phyloP scores from a whole-genome alignment of 2,888 invertebrate genomes.

The Cremastinae sp. region DNA sequence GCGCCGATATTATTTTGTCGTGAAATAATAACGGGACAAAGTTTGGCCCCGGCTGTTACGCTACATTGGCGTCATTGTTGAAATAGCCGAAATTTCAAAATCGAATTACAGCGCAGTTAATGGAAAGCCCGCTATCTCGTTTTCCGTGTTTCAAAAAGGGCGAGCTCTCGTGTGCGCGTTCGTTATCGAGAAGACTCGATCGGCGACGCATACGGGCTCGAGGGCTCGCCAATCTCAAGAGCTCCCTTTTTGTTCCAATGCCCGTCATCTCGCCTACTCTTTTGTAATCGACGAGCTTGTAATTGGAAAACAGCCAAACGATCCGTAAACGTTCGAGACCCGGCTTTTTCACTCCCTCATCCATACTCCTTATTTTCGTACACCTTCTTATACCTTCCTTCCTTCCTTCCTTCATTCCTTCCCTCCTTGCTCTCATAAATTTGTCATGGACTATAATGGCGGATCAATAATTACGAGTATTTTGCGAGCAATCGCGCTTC shows the following conservation, averaged over 20 bases:
- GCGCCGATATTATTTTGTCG: not conserved
- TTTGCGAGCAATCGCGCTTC: slow-evolving; percentile 22
- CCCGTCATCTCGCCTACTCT: slow-evolving; percentile 40
- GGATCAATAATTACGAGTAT: slow-evolving; percentile 23
- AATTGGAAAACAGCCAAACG: slow-evolving; percentile 75
- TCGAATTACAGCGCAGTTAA: not conserved
- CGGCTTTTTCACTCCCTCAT: slow-evolving; percentile 22
- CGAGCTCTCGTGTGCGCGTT: too few relatives aligned
- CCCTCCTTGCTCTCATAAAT: not conserved
- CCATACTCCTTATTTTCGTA: slow-evolving; percentile 21
- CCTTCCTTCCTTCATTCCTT: not conserved
- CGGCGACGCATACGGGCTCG: not conserved
- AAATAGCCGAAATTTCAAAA: slow-evolving; percentile 57
- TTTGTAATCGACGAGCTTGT: slow-evolving; percentile 73
- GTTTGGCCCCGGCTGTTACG: slow-evolving; percentile 9
- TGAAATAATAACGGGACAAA: slow-evolving; percentile 10
- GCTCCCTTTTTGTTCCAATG: slow-evolving; percentile 66
- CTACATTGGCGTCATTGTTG: slow-evolving; percentile 48
- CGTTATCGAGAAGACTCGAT: too few relatives aligned
- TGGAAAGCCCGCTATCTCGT: slow-evolving; percentile 34
- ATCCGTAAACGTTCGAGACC: slow-evolving; percentile 68
- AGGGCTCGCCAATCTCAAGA: slow-evolving; percentile 19
- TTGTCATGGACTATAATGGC: too few relatives aligned
- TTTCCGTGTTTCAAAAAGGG: too few relatives aligned
- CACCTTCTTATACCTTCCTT: not conserved